Percentiles rank a stretch among this genome's conserved stretches.
These are phyloP conservation scores for Ostrea denselamellosa DNA, from an alignment of 1,140 invertebrate genomes.

Conservation along the genomic window DNA sequence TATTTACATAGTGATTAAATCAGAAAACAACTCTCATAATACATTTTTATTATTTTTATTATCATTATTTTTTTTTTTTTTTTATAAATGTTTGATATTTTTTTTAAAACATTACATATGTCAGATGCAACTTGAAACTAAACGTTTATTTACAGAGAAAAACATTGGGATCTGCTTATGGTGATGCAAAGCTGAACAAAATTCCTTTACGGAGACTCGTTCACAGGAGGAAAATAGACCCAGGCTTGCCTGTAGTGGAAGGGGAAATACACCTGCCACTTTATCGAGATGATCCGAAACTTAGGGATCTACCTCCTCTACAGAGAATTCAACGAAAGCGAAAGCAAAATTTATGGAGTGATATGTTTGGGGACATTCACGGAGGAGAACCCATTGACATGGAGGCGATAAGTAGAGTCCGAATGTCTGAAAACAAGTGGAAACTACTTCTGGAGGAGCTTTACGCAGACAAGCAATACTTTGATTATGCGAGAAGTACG, in stretches of 20 bases:
- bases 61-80: no score
- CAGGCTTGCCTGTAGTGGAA: slow-evolving; percentile 7
- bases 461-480: slow-evolving; percentile 69
- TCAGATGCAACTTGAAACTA: no score
- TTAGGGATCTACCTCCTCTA: slow-evolving; percentile 57
- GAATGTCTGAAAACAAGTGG: slow-evolving; percentile 63
- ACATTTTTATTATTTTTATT: no score
- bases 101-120: no score
- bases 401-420: slow-evolving; percentile 49
- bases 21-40: no score
- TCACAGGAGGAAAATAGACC: slow-evolving; percentile 17
- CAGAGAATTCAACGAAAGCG: slow-evolving; percentile 58
- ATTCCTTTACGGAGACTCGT: slow-evolving; percentile 14
- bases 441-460: slow-evolving; percentile 66
- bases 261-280: slow-evolving; percentile 51
- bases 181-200: slow-evolving; percentile 27
- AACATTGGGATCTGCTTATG: background rate
- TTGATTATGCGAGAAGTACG: slow-evolving; percentile 67
- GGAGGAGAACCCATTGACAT: slow-evolving; percentile 55
- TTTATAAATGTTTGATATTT: no score
- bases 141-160: slow-evolving; percentile 21
- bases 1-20: no score
- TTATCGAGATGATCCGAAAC: slow-evolving; percentile 50
- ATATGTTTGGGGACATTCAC: slow-evolving; percentile 55
- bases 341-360: slow-evolving; percentile 55